Percentiles rank a stretch among this genome's conserved stretches.
These are phyloP conservation scores for Trachymyrmex septentrionalis DNA, from an alignment of 1,140 invertebrate genomes.

Conservation along the genomic window DNA sequence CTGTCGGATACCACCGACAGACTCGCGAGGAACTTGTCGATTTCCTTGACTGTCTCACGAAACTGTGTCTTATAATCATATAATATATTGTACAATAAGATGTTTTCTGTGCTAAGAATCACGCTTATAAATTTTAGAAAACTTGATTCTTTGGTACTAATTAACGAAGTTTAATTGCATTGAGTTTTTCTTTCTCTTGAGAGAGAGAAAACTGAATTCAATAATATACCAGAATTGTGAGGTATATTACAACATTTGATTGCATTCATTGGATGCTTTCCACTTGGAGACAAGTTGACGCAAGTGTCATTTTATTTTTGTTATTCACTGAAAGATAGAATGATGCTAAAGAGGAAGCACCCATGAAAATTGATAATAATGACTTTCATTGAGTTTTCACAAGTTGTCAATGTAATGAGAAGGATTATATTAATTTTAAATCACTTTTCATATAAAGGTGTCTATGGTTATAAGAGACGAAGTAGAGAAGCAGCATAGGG, in stretches of 20 bases:
- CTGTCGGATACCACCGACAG: too few relatives aligned
- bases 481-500: conserved; percentile 96
- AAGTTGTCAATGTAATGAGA: not conserved
- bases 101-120: not conserved
- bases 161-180: not conserved
- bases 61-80: not conserved
- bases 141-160: not conserved
- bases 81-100: not conserved
- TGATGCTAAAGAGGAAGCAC: too few relatives aligned
- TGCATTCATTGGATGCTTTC: not conserved
- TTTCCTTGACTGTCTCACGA: not conserved
- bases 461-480: conserved; percentile 99
- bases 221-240: not conserved
- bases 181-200: not conserved
- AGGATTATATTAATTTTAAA: not conserved
- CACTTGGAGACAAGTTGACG: too few relatives aligned
- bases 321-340: too few relatives aligned
- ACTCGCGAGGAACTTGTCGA: not conserved
- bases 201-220: not conserved
- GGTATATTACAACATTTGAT: not conserved
- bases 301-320: too few relatives aligned
- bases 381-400: not conserved
- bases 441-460: conserved; percentile 89
- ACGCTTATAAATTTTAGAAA: not conserved
- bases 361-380: not conserved